phyloP scores from a whole-genome alignment of 2,888 invertebrate species.

The Drosophila anceps region DNA sequence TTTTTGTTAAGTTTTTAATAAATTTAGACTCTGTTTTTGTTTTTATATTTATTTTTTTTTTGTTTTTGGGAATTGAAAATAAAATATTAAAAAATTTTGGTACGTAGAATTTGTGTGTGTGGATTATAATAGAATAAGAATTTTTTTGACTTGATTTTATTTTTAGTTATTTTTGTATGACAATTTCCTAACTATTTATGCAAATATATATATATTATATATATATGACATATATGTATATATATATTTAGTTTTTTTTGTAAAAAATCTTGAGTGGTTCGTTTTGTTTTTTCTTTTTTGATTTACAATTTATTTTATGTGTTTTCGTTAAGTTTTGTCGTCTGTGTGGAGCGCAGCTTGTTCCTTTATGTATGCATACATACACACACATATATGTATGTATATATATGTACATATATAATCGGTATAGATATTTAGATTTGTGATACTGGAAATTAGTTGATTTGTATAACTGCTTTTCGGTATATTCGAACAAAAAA shows the following conservation, averaged over 20 bases:
- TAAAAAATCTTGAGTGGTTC: constrained; percentile 65
- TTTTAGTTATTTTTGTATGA: constrained; percentile 21
- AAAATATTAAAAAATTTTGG: constrained; percentile 45
- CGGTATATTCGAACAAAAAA: constrained; percentile 60
- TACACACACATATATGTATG: constrained; percentile 17
- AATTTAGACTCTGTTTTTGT: constrained; percentile 37
- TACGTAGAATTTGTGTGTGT: constrained; percentile 39
- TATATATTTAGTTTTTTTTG: constrained; percentile 42
- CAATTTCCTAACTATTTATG: constrained; percentile 49
- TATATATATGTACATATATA: constrained; percentile 15
- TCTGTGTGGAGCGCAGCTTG: constrained; percentile 15
- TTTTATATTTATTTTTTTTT: too few species aligned
- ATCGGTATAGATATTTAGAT: constrained; percentile 36
- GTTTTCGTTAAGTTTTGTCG: constrained; percentile 41
- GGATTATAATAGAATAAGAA: constrained; percentile 30
- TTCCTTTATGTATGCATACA: constrained; percentile 12
- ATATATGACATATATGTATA: constrained; percentile 29
- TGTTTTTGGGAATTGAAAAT: constrained; percentile 37
- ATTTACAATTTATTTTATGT: constrained; percentile 8
- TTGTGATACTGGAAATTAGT: constrained; percentile 60
- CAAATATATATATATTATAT: constrained; percentile 6
- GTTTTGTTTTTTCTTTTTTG: constrained; percentile 24
- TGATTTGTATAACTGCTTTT: constrained; percentile 6
- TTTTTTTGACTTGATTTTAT: constrained; percentile 36
- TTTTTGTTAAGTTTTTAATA: constrained; percentile 47